phyloP scores from a whole-genome alignment of 2,113 vertebrate species.

The Galbula dea region DNA sequence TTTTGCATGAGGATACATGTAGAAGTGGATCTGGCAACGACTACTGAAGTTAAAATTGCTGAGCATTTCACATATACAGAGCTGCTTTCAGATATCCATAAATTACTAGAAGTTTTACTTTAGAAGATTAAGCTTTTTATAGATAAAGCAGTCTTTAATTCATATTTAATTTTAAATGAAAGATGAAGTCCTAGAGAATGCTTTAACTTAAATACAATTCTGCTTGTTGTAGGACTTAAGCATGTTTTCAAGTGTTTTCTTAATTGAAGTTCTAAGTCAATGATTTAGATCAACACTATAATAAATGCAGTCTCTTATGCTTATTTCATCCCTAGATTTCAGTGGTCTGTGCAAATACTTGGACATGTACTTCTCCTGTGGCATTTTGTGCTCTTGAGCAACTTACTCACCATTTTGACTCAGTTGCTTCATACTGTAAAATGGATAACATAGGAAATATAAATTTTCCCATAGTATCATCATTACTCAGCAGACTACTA shows the following conservation, averaged over 20 bases:
- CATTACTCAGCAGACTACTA: neutral
- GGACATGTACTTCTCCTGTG: neutral
- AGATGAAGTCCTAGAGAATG: neutral
- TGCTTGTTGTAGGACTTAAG: neutral
- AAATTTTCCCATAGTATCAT: neutral
- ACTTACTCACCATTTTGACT: neutral
- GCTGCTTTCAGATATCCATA: neutral
- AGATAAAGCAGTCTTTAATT: neutral
- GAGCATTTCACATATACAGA: rapidly evolving
- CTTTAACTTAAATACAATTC: neutral
- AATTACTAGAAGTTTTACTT: neutral
- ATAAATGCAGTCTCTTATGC: neutral
- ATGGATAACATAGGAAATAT: neutral
- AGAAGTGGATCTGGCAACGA: neutral
- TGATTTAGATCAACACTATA: neutral
- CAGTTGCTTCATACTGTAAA: neutral
- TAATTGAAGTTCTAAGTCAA: neutral
- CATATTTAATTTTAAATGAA: neutral
- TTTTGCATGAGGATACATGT: neutral
- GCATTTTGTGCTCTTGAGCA: neutral
- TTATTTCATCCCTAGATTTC: neutral
- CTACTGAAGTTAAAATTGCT: neutral
- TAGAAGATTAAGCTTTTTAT: neutral
- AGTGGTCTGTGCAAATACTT: neutral
- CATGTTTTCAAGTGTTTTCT: neutral